Base-by-base conservation (phyloP, 2,113 vertebrate genomes). In the Isichthys henryi region DNA sequence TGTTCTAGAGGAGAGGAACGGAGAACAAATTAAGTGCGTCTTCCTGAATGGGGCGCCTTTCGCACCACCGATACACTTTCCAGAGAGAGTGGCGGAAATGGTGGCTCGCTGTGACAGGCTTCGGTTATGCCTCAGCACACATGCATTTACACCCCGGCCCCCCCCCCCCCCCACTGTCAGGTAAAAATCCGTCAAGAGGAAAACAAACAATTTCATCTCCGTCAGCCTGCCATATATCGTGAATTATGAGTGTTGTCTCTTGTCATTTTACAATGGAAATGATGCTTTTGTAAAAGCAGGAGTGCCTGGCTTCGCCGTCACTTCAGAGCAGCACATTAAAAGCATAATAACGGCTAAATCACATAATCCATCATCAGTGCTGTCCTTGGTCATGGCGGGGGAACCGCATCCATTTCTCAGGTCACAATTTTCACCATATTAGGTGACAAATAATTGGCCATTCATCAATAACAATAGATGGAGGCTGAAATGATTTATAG, bases 381-480 rank as follows among this genome's bases (percentile, higher is more conserved):
- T 95, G 94, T 95, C 96, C 94, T 95, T 96, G 94, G 95, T 95
- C 94, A 95, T 92, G 50, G 92, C 92, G 91, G 89, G 87, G 93
- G 94, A 96, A 95, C 96, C 97, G 96, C 85, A 97, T 97, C 96
- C 95, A 95, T 97, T 97, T 97, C 95, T 95, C 93, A 96, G 97
- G 97, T 97, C 97, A 97, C 97, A 96, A 96, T 97, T 98, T 98
- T 96, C 96, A 96, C 95, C 95, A 95, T 95, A 98, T 97, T 97
- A 98, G 97, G 98, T 97, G 97, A 97, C 97, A 98, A 98, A 98
- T 98, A 98, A 98, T 98, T 97, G 97, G 97, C 96, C 96, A 95
- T 98, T 98, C 97, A 98, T 99, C 97, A 98, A 98, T 98, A 98
- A 97, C 97, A 97, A 97, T 97, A 97, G 97, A 98, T 97, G 98